Conservation (phyloP, 2,797 vertebrate genomes). For the Tragopan temminckii region DNA sequence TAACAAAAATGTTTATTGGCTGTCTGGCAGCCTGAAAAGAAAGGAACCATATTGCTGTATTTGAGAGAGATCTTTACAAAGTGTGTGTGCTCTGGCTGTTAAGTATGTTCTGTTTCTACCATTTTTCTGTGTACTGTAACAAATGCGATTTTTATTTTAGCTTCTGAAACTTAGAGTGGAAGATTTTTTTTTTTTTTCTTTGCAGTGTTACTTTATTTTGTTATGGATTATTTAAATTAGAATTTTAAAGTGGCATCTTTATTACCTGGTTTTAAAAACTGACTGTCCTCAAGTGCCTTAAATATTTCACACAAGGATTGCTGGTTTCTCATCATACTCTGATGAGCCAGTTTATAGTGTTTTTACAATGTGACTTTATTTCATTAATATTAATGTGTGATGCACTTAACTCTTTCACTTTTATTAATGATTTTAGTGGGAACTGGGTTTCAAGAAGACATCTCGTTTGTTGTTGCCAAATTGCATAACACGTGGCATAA, state of each 20-base stretch:
- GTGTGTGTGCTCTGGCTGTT: background rate
- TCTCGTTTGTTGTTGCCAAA: slow-evolving; percentile 29
- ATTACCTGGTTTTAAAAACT: slow-evolving; percentile 30
- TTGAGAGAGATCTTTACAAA: background rate
- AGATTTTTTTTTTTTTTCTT: slow-evolving; percentile 4
- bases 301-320: slow-evolving; percentile 43
- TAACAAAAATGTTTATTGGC: background rate
- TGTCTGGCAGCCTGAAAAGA: background rate
- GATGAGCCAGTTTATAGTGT: background rate
- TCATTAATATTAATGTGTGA: background rate
- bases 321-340: background rate
- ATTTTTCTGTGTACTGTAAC: slow-evolving; percentile 21
- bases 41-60: background rate
- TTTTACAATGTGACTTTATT: slow-evolving; percentile 49
- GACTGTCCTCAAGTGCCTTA: slow-evolving; percentile 69
- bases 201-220: slow-evolving; percentile 62
- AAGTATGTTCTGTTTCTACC: slow-evolving; percentile 13
- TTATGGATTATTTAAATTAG: slow-evolving; percentile 54
- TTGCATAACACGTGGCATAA: background rate
- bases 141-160: slow-evolving; percentile 24
- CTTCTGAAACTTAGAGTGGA: slow-evolving; percentile 45
- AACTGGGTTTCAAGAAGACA: slow-evolving; percentile 11
- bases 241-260: slow-evolving; percentile 40
- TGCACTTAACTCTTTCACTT: slow-evolving; percentile 60
- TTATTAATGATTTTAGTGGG: background rate